These are phyloP conservation scores for Natator depressus DNA, from an alignment of 2,113 vertebrate species.

Conservation along the genomic window DNA sequence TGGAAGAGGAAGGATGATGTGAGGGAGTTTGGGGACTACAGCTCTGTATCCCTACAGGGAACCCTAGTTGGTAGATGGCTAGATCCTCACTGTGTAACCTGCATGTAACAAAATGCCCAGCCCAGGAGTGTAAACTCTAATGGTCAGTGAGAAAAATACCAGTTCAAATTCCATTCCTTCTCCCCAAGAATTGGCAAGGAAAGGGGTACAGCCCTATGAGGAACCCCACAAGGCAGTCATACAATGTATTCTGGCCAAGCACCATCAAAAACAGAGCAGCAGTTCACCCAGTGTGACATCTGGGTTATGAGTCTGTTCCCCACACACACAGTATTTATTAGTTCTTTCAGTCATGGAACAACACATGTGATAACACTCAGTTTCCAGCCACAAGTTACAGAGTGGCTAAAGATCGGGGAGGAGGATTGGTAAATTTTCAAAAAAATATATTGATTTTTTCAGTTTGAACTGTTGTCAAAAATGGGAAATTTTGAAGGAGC, in stretches of 20 bases:
- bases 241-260: neutral
- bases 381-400: neutral
- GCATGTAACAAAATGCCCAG: neutral
- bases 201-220: too few relatives aligned
- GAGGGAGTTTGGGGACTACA: accelerated
- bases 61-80: neutral
- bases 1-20: neutral
- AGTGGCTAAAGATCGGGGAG: neutral
- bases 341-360: neutral
- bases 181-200: accelerated
- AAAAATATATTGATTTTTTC: too few relatives aligned
- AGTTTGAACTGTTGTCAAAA: neutral
- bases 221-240: neutral
- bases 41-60: neutral
- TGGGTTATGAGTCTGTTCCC: neutral
- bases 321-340: neutral
- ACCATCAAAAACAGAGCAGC: neutral
- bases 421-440: too few relatives aligned
- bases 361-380: neutral
- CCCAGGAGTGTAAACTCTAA: neutral
- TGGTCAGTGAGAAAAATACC: neutral
- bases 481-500: neutral
- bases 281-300: neutral
- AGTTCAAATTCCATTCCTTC: neutral
- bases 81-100: neutral